Percentiles rank a stretch among this genome's conserved stretches.
These are phyloP conservation scores for Nymphalis io DNA, from an alignment of 1,140 invertebrate species.

Conservation along the genomic window DNA sequence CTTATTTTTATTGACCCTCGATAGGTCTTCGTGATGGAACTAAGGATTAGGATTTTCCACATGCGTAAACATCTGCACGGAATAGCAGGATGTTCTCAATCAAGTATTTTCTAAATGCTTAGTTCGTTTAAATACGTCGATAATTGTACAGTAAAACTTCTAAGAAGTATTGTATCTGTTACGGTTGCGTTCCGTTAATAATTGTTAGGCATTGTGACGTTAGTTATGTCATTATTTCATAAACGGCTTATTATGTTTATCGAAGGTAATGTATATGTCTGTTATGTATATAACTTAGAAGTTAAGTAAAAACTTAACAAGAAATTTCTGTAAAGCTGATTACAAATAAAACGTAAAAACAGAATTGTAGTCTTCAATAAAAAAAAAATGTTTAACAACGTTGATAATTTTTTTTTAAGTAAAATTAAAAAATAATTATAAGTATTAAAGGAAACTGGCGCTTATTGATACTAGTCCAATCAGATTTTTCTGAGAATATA, in stretches of 20 bases:
- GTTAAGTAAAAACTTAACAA: too few species aligned
- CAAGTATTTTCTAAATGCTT: slow-evolving; percentile 16
- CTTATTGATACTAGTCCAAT: too few species aligned
- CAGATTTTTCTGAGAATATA: too few species aligned
- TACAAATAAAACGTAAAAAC: too few species aligned
- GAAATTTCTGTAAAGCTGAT: too few species aligned
- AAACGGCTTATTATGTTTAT: not conserved
- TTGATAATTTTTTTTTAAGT: too few species aligned
- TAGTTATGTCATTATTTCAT: not conserved
- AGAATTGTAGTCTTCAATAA: too few species aligned
- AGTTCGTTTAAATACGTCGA: slow-evolving; percentile 14
- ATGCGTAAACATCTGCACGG: slow-evolving; percentile 5
- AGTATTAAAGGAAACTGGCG: too few species aligned
- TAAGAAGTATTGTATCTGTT: not conserved
- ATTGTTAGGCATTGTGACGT: not conserved
- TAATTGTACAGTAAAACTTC: not conserved
- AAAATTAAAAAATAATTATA: too few species aligned
- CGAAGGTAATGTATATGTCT: not conserved
- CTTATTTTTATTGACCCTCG: not conserved
- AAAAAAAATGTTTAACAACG: too few species aligned
- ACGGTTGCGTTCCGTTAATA: slow-evolving; percentile 5
- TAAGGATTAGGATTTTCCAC: slow-evolving; percentile 1
- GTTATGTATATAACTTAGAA: too few species aligned
- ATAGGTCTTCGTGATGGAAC: not conserved
- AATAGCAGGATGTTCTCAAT: slow-evolving; percentile 20